These are phyloP conservation scores for Rhizomys pruinosus DNA, from an alignment of 2,113 vertebrate species.

Conservation along the genomic window DNA sequence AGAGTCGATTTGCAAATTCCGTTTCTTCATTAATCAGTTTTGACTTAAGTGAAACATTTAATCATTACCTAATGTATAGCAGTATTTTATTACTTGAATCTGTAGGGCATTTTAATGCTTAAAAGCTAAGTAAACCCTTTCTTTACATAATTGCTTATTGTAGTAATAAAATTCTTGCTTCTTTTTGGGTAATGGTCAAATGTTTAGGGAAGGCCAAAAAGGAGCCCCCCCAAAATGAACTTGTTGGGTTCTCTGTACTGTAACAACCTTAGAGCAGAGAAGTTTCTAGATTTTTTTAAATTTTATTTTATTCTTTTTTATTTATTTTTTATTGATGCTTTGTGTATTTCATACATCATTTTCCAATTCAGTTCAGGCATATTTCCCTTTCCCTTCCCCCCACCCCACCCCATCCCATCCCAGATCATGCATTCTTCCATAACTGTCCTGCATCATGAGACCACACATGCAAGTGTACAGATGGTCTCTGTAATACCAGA, in stretches of 20 bases:
- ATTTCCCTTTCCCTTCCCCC: no score
- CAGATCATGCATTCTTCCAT: no score
- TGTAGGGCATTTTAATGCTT: conserved; percentile 49
- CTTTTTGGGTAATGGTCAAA: conserved; percentile 38
- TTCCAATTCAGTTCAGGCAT: no score
- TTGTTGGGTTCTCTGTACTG: not conserved
- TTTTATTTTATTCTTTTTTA: no score
- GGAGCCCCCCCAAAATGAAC: not conserved
- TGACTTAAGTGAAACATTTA: conserved; percentile 46
- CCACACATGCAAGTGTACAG: no score
- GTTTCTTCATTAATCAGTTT: conserved; percentile 32
- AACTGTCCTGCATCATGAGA: no score
- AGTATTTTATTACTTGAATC: conserved; percentile 17
- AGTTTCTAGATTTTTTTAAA: no score
- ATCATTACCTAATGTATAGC: conserved; percentile 38
- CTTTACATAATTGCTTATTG: not conserved
- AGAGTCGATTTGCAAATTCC: conserved; percentile 35
- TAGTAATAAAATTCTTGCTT: conserved; percentile 38
- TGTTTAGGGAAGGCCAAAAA: conserved; percentile 30
- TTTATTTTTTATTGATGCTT: no score
- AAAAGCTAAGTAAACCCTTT: conserved; percentile 37
- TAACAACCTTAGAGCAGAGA: not conserved
- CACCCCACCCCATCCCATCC: no score
- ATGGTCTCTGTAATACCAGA: no score
- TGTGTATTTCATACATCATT: no score